Evolutionary conservation across 2,797 vertebrate species (phyloP), one percentile per base, ranked within the genome.

Genomic region (Austrolebias charrua): DNA sequence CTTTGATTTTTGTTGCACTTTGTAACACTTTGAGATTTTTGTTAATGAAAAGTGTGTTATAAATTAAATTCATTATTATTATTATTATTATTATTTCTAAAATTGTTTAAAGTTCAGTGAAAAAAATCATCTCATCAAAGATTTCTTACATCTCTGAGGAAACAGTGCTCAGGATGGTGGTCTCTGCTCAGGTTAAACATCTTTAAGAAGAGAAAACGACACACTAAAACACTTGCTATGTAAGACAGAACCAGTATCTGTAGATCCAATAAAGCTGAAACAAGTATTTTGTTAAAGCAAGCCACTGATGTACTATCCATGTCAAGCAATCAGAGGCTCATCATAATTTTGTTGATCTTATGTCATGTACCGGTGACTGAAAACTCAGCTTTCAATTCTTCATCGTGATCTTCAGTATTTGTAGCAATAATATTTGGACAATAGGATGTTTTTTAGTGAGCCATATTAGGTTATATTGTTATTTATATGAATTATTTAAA

Each of bases 191-290:
- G 19, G 15, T 33, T 13, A 15, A 70, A 10, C 19, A 20, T 54
- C 40, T 49, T 46, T 15, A 46, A 14, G 33, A 68, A 20, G 28
- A 48, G 46, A 50, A 63, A 63, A 33, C 31, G 5, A 8, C 8
- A 12, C 45, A 54, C 2, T 50, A 50, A 24, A 24, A 28, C 4
- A 3, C 20, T n/a, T 28, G 1, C 28, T 1, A 14, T 55, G 31
- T 24, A 24, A 24, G 24, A 24, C 2, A 24, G 24, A 24, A 24
- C 24, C 24, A 24, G 3, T 24, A 24, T 24, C 3, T 24, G 24
- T 1, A 24, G 24, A 3, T 24, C 24, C 24, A 24, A 24, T 3
- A 1, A 24, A 24, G 24, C 3, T 24, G 24, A 24, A 24, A 24
- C 3, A 29, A 2, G n/a, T 6, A 35, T 11, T 38, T 38, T 38